A percentile compares a stretch with the other conserved stretches of the same genome.
Conservation (phyloP, 2,888 invertebrate genomes). For the Zaprionus bogoriensis region DNA sequence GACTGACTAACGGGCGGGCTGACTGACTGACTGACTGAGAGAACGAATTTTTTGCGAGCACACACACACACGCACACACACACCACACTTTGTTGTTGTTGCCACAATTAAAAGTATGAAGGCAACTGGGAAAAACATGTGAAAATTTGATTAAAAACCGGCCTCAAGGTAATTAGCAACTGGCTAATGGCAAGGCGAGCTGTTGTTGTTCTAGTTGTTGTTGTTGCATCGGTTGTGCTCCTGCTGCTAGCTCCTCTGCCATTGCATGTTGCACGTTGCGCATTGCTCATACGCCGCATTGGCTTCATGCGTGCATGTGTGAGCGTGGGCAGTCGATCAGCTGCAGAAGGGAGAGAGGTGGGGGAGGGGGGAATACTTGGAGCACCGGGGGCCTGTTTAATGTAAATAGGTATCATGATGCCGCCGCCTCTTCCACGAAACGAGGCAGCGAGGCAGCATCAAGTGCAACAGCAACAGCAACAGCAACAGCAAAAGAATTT, state of each 20-base stretch:
- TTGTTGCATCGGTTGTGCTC: too few relatives aligned
- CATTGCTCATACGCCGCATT: conserved; percentile 35
- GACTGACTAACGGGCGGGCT: conserved; percentile 4
- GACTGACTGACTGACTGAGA: not conserved
- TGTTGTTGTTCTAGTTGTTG: too few relatives aligned
- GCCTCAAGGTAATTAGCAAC: conserved; percentile 62
- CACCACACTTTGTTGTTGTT: conserved; percentile 4
- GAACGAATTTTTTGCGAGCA: conserved; percentile 39
- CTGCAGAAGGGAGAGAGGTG: not conserved
- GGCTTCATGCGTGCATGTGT: not conserved
- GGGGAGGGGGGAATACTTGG: not conserved
- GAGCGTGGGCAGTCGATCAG: not conserved
- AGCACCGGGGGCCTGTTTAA: conserved; percentile 6
- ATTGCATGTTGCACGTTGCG: conserved; percentile 2
- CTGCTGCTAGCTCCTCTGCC: too few relatives aligned
- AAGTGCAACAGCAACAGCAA: conserved; percentile 19
- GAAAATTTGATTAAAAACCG: conserved; percentile 73
- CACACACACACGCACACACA: conserved; percentile 19
- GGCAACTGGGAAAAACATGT: conserved; percentile 38
- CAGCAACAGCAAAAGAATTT: conserved; percentile 53
- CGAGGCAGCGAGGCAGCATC: not conserved
- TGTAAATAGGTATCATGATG: not conserved
- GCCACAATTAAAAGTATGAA: conserved; percentile 44
- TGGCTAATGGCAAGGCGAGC: conserved; percentile 24
- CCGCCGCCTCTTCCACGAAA: not conserved